Conservation (phyloP, 2,113 vertebrate species). For the Centropus unirufus region DNA sequence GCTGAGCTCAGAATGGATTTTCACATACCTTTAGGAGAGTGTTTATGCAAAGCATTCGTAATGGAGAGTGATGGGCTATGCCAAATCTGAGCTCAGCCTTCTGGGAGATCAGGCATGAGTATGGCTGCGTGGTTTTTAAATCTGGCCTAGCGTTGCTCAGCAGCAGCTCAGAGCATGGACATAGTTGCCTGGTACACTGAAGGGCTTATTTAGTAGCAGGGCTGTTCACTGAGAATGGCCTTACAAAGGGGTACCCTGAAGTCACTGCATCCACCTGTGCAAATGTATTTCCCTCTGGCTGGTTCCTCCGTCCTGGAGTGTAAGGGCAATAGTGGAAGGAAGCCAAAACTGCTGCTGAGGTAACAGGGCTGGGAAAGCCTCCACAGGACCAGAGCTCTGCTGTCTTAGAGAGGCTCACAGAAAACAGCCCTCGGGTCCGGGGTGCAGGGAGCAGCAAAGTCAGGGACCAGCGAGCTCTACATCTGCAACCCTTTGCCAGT, state of each 20-base stretch:
- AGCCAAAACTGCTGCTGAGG: not conserved
- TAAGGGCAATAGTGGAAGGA: accelerated
- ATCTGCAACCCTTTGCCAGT: not conserved
- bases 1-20: not conserved
- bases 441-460: not conserved
- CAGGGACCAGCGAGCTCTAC: not conserved
- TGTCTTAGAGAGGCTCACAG: not conserved
- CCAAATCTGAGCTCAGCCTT: not conserved
- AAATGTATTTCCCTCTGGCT: not conserved
- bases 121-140: not conserved
- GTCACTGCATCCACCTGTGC: accelerated
- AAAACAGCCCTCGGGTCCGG: accelerated
- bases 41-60: accelerated
- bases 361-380: not conserved
- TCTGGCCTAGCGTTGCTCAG: accelerated
- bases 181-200: not conserved
- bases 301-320: accelerated
- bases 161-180: not conserved
- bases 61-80: accelerated
- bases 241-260: not conserved
- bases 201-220: no score
- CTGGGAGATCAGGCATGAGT: not conserved
- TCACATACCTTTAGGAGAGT: accelerated
- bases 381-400: not conserved
- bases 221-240: not conserved